phyloP scores from a whole-genome alignment of 2,113 vertebrate genomes.

The Aphyosemion australe region DNA sequence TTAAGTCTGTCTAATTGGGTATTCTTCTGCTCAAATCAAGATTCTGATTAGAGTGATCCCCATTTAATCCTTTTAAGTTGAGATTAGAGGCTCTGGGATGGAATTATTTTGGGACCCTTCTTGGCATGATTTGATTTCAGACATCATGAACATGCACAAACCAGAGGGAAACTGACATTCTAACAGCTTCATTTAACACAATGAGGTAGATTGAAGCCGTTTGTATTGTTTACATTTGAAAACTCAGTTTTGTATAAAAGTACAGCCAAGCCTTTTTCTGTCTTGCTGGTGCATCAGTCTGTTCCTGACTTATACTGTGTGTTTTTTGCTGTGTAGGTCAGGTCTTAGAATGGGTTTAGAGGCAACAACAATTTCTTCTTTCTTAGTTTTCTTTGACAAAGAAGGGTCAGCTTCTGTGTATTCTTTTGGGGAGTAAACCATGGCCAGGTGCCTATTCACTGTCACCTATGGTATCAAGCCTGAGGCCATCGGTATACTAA shows the following conservation, averaged over 20 bases:
- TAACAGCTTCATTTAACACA: background rate
- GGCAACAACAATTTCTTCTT: conserved; percentile 55
- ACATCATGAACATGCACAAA: too few species aligned
- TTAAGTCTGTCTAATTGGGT: too few species aligned
- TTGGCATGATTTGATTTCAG: too few species aligned
- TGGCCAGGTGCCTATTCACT: conserved; percentile 9
- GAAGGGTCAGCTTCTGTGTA: conserved; percentile 45
- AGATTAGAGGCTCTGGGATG: too few species aligned
- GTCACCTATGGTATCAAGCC: conserved; percentile 41
- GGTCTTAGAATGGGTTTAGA: conserved; percentile 60
- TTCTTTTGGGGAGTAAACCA: conserved; percentile 8
- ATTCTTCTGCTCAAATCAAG: too few species aligned
- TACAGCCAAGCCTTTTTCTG: conserved; percentile 6
- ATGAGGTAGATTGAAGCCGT: background rate
- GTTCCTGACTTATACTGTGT: conserved; percentile 16
- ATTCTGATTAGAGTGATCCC: too few species aligned
- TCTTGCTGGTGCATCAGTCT: background rate
- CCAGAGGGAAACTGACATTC: too few species aligned
- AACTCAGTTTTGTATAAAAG: conserved; percentile 21
- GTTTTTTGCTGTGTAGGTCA: conserved; percentile 50
- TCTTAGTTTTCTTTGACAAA: conserved; percentile 64
- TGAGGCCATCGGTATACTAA: conserved; percentile 38
- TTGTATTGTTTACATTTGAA: background rate
- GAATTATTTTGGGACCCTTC: too few species aligned
- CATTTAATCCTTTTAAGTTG: too few species aligned